phyloP scores from a whole-genome alignment of 2,797 vertebrate species.

The Syndactyla subalaris region DNA sequence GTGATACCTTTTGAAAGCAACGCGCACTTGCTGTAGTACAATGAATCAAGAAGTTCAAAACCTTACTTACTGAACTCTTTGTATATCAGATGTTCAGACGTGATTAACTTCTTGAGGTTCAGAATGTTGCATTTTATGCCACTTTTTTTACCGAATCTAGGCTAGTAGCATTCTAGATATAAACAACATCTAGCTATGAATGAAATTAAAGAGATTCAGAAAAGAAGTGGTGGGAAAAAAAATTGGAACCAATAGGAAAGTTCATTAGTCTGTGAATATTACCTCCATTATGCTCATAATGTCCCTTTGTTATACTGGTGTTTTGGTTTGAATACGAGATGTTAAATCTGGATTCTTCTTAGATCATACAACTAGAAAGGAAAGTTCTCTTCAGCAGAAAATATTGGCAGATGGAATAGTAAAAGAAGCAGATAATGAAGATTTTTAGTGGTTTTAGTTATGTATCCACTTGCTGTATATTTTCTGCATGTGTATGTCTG shows the following conservation, averaged over 20 bases:
- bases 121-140: not conserved
- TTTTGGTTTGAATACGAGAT: not conserved
- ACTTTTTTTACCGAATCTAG: not conserved
- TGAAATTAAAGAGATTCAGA: not conserved
- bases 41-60: not conserved
- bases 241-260: not conserved
- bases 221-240: not conserved
- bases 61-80: not conserved
- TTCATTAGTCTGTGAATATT: not conserved
- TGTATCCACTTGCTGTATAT: not conserved
- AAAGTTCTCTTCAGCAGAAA: not conserved
- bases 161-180: not conserved
- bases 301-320: not conserved
- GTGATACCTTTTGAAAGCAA: not conserved
- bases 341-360: not conserved
- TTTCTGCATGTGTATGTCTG: not conserved
- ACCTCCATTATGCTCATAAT: not conserved
- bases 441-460: not conserved
- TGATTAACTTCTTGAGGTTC: not conserved
- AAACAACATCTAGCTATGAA: not conserved
- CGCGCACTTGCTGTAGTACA: not conserved
- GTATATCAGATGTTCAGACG: not conserved
- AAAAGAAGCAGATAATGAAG: not conserved
- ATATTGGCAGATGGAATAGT: constrained; percentile 19
- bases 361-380: not conserved